Percentiles rank a stretch among this genome's conserved stretches.
phyloP scores from a whole-genome alignment of 2,888 invertebrate species.

The Crepidodera aurea region DNA sequence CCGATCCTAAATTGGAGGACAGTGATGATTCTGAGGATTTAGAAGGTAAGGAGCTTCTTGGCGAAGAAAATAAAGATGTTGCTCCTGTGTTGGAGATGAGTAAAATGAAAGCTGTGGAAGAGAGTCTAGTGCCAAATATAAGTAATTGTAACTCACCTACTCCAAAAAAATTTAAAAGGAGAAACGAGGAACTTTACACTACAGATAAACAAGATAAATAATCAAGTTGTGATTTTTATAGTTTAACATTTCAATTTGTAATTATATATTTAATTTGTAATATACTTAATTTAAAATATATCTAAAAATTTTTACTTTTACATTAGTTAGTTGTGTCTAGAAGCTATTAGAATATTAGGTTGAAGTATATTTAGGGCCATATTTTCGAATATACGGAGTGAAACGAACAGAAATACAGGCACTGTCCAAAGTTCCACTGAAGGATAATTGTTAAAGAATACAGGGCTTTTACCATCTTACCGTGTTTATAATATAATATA shows the following conservation, averaged over 20 bases:
- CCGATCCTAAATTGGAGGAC: conserved; percentile 48
- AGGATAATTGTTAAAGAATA: too few relatives aligned
- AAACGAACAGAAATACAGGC: too few relatives aligned
- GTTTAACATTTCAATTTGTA: not conserved
- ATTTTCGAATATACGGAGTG: too few relatives aligned
- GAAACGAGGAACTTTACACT: conserved; percentile 60
- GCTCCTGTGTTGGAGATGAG: conserved; percentile 3
- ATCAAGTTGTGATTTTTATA: not conserved
- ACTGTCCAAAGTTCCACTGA: too few relatives aligned
- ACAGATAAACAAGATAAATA: conserved; percentile 20
- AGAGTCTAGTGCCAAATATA: not conserved
- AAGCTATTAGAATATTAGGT: too few relatives aligned
- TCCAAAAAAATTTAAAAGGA: conserved; percentile 60
- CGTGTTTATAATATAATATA: too few relatives aligned
- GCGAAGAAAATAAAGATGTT: not conserved
- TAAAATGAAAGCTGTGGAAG: conserved; percentile 6
- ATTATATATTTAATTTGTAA: not conserved
- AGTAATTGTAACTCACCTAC: conserved; percentile 33
- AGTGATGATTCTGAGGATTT: conserved; percentile 6
- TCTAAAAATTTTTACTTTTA: too few relatives aligned
- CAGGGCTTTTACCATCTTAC: too few relatives aligned
- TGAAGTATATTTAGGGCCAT: too few relatives aligned
- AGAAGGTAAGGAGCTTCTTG: not conserved
- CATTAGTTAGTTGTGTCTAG: too few relatives aligned
- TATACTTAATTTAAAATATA: not conserved